A percentile compares a stretch with the other conserved stretches of the same genome.
These are phyloP conservation scores for Sinohyriopsis cumingii DNA, from an alignment of 2,888 invertebrate species.

Conservation along the genomic window DNA sequence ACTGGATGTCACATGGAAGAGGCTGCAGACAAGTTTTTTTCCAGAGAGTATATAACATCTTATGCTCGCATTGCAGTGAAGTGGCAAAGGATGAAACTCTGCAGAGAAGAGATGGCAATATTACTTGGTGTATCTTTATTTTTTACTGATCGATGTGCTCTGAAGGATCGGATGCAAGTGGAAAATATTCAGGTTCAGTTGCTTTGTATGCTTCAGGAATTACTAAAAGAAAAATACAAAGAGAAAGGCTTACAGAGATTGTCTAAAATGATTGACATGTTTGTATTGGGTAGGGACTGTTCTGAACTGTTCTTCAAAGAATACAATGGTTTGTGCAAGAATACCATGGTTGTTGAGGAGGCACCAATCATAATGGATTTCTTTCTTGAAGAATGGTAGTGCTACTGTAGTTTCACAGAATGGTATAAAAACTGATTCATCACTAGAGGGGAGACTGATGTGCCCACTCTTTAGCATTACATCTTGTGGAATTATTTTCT, in stretches of 20 bases:
- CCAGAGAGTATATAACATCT: constrained; percentile 8
- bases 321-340: constrained; percentile 30
- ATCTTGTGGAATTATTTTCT: too few species aligned
- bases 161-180: constrained; percentile 19
- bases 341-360: constrained; percentile 25
- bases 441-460: too few species aligned
- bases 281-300: constrained; percentile 19
- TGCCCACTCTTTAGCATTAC: too few species aligned
- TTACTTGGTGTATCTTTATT: constrained; percentile 20
- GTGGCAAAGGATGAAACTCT: constrained; percentile 24
- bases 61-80: constrained; percentile 12
- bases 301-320: constrained; percentile 25
- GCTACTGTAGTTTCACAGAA: too few species aligned
- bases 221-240: constrained; percentile 11
- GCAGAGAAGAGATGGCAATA: constrained; percentile 25
- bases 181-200: constrained; percentile 26
- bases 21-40: constrained; percentile 21
- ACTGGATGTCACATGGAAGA: constrained; percentile 26
- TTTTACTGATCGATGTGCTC: constrained; percentile 26
- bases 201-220: constrained; percentile 13
- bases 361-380: constrained; percentile 27
- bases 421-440: too few species aligned
- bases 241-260: constrained; percentile 12
- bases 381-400: constrained; percentile 27
- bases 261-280: constrained; percentile 24